These are phyloP conservation scores for Syritta pipiens DNA, from an alignment of 2,888 invertebrate species.

Conservation along the genomic window DNA sequence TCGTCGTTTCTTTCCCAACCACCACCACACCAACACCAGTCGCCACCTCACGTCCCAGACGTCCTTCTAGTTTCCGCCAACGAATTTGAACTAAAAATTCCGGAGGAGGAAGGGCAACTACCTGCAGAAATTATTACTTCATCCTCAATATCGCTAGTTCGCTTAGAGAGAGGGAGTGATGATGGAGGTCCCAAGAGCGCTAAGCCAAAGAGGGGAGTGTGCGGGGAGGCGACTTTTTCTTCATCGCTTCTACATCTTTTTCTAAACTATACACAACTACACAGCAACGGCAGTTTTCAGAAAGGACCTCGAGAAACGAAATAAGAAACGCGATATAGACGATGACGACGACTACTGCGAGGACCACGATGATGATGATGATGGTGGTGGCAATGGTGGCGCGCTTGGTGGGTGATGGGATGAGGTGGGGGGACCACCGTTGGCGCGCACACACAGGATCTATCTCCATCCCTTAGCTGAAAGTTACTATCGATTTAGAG, in stretches of 20 bases:
- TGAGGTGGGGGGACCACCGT: slow-evolving; percentile 14
- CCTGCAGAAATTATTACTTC: slow-evolving; percentile 69
- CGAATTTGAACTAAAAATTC: slow-evolving; percentile 65
- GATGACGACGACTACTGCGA: slow-evolving; percentile 38
- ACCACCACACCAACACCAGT: slow-evolving; percentile 34
- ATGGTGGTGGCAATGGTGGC: not conserved
- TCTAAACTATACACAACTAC: slow-evolving; percentile 64
- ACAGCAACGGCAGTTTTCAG: slow-evolving; percentile 23
- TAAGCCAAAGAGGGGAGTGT: not conserved
- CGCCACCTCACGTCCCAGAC: not conserved
- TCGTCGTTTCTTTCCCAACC: slow-evolving; percentile 42
- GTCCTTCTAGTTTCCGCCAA: slow-evolving; percentile 57
- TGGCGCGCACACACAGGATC: slow-evolving; percentile 42
- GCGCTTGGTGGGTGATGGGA: not conserved
- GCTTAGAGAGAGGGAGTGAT: slow-evolving; percentile 18
- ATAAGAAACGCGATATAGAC: slow-evolving; percentile 62
- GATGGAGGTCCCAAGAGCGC: not conserved
- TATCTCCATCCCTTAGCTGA: slow-evolving; percentile 44
- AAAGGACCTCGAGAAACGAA: slow-evolving; percentile 48
- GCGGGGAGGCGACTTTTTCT: slow-evolving; percentile 53
- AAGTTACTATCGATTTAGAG: slow-evolving; percentile 68
- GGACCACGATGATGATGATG: slow-evolving; percentile 11
- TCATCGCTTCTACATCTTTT: slow-evolving; percentile 61
- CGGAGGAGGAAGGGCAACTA: slow-evolving; percentile 58
- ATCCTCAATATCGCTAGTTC: slow-evolving; percentile 66